These are phyloP conservation scores for Trichosurus vulpecula DNA, from an alignment of 2,797 vertebrate species.

Conservation along the genomic window DNA sequence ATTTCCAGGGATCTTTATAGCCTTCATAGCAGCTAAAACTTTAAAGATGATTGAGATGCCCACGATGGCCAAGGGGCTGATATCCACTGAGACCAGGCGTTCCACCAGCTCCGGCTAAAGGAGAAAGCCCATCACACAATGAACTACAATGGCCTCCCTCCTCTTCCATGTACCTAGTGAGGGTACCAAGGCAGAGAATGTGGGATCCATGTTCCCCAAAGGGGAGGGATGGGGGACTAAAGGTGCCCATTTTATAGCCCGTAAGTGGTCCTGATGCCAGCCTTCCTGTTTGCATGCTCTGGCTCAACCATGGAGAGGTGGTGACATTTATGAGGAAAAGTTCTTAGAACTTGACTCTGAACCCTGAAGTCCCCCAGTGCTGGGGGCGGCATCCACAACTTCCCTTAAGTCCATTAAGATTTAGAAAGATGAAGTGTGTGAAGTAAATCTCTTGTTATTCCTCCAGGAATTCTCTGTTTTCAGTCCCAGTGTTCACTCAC, in stretches of 20 bases:
- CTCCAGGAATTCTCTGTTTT: background rate
- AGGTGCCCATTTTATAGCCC: background rate
- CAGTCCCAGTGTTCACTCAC: background rate
- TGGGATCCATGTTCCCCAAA: background rate
- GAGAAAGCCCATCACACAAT: slow-evolving; percentile 34
- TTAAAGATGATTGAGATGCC: too few species aligned
- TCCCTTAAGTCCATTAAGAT: background rate
- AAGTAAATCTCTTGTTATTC: too few species aligned
- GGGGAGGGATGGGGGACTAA: too few species aligned
- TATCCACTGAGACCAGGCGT: slow-evolving; percentile 92
- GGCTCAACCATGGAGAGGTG: background rate
- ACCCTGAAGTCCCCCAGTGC: background rate
- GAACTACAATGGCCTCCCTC: background rate
- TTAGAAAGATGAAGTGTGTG: background rate
- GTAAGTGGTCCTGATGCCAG: background rate
- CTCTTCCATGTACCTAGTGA: background rate
- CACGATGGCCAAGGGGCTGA: slow-evolving; percentile 85
- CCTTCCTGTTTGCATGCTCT: background rate
- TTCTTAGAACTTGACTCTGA: background rate
- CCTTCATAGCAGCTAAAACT: slow-evolving; percentile 85
- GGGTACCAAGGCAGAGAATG: background rate
- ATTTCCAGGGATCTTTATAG: slow-evolving; percentile 78
- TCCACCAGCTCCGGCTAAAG: slow-evolving; percentile 92
- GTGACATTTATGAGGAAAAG: background rate
- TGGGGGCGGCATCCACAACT: background rate